Percentiles rank a stretch among this genome's conserved stretches.
Evolutionary conservation across 2,888 invertebrate species (phyloP).

Genomic region (Helobdella robusta): DNA sequence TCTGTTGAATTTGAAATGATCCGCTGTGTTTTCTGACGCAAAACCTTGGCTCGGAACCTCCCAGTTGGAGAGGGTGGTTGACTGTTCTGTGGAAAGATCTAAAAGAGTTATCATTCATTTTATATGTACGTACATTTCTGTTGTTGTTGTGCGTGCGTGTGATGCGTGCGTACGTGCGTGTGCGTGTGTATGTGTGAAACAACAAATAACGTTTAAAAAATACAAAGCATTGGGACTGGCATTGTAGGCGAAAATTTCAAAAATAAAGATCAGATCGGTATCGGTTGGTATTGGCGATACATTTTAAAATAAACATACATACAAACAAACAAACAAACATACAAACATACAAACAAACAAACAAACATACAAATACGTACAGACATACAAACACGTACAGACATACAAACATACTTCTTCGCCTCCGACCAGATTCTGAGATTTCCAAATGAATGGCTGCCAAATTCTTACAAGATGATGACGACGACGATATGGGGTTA

Average conservation of each 20-base stretch:
- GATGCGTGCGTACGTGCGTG: neutral
- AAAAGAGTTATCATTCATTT: too few relatives aligned
- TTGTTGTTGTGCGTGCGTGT: neutral
- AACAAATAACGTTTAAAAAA: too few relatives aligned
- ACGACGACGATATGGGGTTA: too few relatives aligned
- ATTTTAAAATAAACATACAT: neutral
- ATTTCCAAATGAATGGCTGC: too few relatives aligned
- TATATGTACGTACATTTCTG: neutral
- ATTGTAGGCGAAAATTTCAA: too few relatives aligned
- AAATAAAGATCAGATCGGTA: too few relatives aligned
- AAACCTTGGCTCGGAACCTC: constrained; percentile 5
- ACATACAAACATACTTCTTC: neutral
- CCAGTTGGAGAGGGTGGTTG: neutral
- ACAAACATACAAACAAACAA: neutral
- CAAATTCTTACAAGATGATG: too few relatives aligned
- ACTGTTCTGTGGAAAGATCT: constrained; percentile 14
- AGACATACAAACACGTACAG: neutral
- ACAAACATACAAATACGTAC: neutral
- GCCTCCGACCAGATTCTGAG: too few relatives aligned
- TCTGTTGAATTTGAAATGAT: constrained; percentile 1
- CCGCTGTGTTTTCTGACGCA: neutral
- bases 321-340: neutral
- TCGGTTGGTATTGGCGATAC: too few relatives aligned
- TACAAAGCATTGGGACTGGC: too few relatives aligned
- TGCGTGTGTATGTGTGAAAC: too few relatives aligned